Evolutionary conservation across 2,888 invertebrate genomes (phyloP).

Genomic region (Pocota personata): DNA sequence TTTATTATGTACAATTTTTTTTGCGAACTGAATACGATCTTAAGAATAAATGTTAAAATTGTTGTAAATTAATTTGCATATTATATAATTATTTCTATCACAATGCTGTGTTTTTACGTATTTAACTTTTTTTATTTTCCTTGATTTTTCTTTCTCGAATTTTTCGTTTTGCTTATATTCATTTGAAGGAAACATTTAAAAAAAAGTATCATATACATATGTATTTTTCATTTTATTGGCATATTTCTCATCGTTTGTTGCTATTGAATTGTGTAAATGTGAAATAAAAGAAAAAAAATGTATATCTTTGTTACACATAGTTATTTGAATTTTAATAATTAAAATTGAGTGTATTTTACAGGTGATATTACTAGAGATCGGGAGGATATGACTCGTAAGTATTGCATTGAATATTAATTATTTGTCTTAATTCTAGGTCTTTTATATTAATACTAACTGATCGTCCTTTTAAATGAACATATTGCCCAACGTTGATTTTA

Average conservation of each 20-base stretch:
- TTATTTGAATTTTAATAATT: background rate
- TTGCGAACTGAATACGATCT: constrained; percentile 69
- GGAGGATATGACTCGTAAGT: constrained; percentile 91
- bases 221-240: constrained; percentile 45
- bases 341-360: constrained; percentile 82
- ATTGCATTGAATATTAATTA: background rate
- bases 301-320: background rate
- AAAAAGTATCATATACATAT: constrained; percentile 1
- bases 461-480: too few relatives aligned
- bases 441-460: background rate
- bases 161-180: constrained; percentile 48
- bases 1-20: constrained; percentile 58
- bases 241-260: constrained; percentile 69
- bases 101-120: constrained; percentile 61
- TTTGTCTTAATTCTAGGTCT: background rate
- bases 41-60: constrained; percentile 72
- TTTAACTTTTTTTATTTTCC: constrained; percentile 19
- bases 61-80: constrained; percentile 73
- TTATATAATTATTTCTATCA: constrained; percentile 58
- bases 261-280: constrained; percentile 73
- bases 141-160: constrained; percentile 7
- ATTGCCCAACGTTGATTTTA: too few relatives aligned
- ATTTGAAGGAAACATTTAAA: constrained; percentile 47
- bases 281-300: constrained; percentile 17
- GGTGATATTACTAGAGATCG: constrained; percentile 90